Percentiles rank a stretch among this genome's conserved stretches.
These are phyloP conservation scores for Yponomeuta evonymella DNA, from an alignment of 2,888 invertebrate species.

Conservation along the genomic window DNA sequence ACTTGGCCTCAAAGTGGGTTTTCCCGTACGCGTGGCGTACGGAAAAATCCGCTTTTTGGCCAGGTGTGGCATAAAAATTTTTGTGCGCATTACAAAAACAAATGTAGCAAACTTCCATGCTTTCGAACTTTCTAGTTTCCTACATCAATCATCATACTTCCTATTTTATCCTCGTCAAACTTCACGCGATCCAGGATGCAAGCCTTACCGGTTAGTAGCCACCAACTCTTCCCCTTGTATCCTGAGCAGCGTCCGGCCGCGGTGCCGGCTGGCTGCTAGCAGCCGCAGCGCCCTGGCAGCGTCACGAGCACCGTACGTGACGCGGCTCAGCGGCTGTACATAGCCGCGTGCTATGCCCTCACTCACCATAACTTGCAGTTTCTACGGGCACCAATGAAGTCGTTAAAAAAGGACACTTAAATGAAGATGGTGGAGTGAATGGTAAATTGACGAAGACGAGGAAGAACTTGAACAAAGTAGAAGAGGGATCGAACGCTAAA, in stretches of 20 bases:
- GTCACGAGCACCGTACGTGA: slow-evolving; percentile 36
- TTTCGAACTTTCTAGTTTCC: not conserved
- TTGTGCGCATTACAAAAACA: too few relatives aligned
- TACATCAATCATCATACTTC: not conserved
- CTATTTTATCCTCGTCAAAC: not conserved
- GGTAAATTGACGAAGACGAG: too few relatives aligned
- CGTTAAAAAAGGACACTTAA: too few relatives aligned
- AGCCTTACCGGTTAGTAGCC: slow-evolving; percentile 4
- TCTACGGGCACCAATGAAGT: slow-evolving; percentile 24
- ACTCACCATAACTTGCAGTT: slow-evolving; percentile 36
- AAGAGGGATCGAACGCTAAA: too few relatives aligned
- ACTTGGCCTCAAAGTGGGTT: too few relatives aligned
- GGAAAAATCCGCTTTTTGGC: too few relatives aligned
- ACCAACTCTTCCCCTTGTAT: not conserved
- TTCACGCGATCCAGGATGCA: too few relatives aligned
- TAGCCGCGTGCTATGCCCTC: slow-evolving; percentile 47
- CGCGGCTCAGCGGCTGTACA: slow-evolving; percentile 46
- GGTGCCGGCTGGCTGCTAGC: slow-evolving; percentile 42
- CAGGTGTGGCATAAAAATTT: too few relatives aligned
- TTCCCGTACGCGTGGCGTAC: too few relatives aligned
- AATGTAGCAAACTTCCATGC: too few relatives aligned
- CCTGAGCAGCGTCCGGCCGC: slow-evolving; percentile 46
- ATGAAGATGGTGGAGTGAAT: too few relatives aligned
- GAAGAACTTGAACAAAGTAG: too few relatives aligned
- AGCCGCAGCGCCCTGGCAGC: slow-evolving; percentile 40